Conservation (phyloP, 2,888 invertebrate species). For the Plusia festucae region DNA sequence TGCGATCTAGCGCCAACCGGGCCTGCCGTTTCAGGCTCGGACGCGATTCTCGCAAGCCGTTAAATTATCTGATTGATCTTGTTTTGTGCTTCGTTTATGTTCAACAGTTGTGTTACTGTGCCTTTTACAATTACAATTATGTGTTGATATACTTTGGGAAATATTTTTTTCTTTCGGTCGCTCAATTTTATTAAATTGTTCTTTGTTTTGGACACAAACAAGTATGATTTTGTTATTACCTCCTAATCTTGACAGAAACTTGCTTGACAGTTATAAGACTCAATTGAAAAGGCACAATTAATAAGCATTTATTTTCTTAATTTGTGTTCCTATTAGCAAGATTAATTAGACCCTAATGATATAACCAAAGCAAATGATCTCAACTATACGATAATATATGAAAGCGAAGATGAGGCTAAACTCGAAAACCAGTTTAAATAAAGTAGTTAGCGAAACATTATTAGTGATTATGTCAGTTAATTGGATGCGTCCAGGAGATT, state of each 20-base stretch:
- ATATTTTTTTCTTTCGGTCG: slow-evolving; percentile 2
- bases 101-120: slow-evolving; percentile 66
- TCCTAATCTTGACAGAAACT: too few species aligned
- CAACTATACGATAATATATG: not conserved
- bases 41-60: slow-evolving; percentile 71
- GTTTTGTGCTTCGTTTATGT: slow-evolving; percentile 70
- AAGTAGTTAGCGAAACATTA: slow-evolving; percentile 36
- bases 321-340: not conserved
- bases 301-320: not conserved
- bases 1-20: slow-evolving; percentile 65
- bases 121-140: slow-evolving; percentile 48
- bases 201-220: too few species aligned
- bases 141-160: slow-evolving; percentile 36
- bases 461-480: slow-evolving; percentile 42
- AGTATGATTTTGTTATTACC: too few species aligned
- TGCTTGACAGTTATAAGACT: too few species aligned
- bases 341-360: not conserved
- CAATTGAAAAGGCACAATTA: too few species aligned
- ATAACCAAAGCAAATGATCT: not conserved
- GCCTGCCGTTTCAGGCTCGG: slow-evolving; percentile 66
- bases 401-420: not conserved
- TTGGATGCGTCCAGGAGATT: slow-evolving; percentile 44
- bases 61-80: slow-evolving; percentile 77
- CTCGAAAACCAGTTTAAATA: slow-evolving; percentile 16
- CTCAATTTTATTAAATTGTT: not conserved